These are phyloP conservation scores for Ophion costatus DNA, from an alignment of 2,888 invertebrate genomes.

Conservation along the genomic window DNA sequence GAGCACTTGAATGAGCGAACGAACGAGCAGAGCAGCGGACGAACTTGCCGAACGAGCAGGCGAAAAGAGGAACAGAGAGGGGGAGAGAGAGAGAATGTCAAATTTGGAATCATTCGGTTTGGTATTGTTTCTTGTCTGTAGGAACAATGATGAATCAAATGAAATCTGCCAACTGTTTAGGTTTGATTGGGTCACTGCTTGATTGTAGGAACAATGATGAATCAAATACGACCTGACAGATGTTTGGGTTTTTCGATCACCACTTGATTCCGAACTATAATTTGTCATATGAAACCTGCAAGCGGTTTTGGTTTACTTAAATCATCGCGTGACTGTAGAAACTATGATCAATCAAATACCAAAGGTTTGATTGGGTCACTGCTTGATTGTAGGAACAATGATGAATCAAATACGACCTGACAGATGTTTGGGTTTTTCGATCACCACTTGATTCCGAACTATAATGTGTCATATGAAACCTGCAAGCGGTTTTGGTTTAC, in stretches of 20 bases:
- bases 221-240: neutral
- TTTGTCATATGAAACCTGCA: no score
- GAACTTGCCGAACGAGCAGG: neutral
- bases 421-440: neutral
- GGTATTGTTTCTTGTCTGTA: neutral
- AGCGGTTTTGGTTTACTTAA: no score
- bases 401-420: neutral
- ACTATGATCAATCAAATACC: neutral
- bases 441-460: no score
- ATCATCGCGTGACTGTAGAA: neutral
- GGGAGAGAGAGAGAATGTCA: slow-evolving; percentile 1
- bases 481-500: no score
- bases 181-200: neutral
- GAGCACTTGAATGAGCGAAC: slow-evolving; percentile 20
- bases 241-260: neutral
- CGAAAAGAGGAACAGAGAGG: neutral
- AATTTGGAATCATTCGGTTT: neutral
- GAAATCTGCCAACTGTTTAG: neutral
- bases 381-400: neutral
- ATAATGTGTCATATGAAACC: no score
- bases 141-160: neutral
- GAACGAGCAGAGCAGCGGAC: slow-evolving; percentile 7
- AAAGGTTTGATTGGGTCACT: neutral
- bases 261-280: no score
- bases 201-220: neutral